Percentiles rank a stretch among this genome's conserved stretches.
Conservation (phyloP, 2,888 invertebrate species). For the Oxyteleia sp. region DNA sequence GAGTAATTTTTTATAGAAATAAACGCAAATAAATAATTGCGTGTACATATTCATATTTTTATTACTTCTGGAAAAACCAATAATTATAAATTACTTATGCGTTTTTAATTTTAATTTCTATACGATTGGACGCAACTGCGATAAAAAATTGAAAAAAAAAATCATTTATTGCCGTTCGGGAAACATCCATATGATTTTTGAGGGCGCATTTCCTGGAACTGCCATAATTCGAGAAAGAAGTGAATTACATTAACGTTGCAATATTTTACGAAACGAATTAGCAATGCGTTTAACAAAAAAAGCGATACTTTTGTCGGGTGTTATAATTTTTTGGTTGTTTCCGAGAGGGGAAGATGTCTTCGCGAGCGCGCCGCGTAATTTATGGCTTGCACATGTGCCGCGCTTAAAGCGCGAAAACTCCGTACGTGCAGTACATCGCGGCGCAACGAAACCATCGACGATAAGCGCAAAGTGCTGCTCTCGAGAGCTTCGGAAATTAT, state of each 20-base stretch:
- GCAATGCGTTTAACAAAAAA: slow-evolving; percentile 35
- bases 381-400: slow-evolving; percentile 81
- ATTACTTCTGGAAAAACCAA: too few species aligned
- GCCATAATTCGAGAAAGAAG: background rate
- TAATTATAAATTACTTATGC: too few species aligned
- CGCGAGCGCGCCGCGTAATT: slow-evolving; percentile 76
- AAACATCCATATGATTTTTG: too few species aligned
- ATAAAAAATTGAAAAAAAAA: too few species aligned
- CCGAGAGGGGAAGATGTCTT: slow-evolving; percentile 55
- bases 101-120: too few species aligned
- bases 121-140: too few species aligned
- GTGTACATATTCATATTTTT: too few species aligned
- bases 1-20: too few species aligned
- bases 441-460: slow-evolving; percentile 59
- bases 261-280: slow-evolving; percentile 48
- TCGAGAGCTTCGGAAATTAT: slow-evolving; percentile 74
- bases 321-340: slow-evolving; percentile 63
- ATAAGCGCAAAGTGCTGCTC: slow-evolving; percentile 66
- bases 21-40: too few species aligned
- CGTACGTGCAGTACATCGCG: slow-evolving; percentile 62
- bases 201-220: too few species aligned
- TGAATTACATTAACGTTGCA: background rate
- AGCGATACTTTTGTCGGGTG: slow-evolving; percentile 34
- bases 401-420: slow-evolving; percentile 69
- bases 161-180: too few species aligned